Conservation (phyloP, 2,113 vertebrate species). For the Pheucticus melanocephalus region DNA sequence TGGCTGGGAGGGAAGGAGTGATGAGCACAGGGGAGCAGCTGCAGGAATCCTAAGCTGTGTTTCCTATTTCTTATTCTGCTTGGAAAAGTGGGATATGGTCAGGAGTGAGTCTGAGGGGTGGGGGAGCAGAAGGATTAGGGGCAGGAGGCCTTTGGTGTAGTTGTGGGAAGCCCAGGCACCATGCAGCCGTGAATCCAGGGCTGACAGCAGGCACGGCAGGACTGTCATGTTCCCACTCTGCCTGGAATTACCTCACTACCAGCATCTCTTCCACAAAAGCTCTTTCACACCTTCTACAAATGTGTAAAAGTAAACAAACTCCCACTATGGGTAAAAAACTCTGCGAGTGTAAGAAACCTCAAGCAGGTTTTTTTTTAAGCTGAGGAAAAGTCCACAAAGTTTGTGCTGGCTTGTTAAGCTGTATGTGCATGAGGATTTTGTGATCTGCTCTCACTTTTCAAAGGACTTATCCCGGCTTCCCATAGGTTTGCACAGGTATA, state of each 20-base stretch:
- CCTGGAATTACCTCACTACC: constrained; percentile 12
- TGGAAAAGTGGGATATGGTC: accelerated
- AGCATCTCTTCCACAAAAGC: constrained; percentile 41
- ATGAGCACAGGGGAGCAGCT: neutral
- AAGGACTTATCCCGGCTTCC: neutral
- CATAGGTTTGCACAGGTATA: neutral
- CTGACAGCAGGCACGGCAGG: neutral
- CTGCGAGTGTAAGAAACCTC: neutral
- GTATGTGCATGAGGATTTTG: neutral
- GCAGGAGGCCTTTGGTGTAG: neutral
- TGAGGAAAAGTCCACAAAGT: neutral
- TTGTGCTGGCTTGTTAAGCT: neutral
- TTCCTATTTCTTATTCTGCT: neutral
- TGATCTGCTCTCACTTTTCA: neutral
- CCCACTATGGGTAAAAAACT: neutral
- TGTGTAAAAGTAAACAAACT: constrained; percentile 57
- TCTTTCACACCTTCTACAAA: constrained; percentile 56
- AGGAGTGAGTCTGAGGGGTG: neutral
- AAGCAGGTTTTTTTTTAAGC: neutral
- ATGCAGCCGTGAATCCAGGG: neutral
- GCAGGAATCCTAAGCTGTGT: neutral
- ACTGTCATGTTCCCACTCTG: neutral
- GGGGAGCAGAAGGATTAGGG: neutral
- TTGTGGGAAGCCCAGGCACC: neutral
- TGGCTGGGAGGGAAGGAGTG: neutral